phyloP scores from a whole-genome alignment of 2,888 invertebrate species.

The Sclerodermus sp. region DNA sequence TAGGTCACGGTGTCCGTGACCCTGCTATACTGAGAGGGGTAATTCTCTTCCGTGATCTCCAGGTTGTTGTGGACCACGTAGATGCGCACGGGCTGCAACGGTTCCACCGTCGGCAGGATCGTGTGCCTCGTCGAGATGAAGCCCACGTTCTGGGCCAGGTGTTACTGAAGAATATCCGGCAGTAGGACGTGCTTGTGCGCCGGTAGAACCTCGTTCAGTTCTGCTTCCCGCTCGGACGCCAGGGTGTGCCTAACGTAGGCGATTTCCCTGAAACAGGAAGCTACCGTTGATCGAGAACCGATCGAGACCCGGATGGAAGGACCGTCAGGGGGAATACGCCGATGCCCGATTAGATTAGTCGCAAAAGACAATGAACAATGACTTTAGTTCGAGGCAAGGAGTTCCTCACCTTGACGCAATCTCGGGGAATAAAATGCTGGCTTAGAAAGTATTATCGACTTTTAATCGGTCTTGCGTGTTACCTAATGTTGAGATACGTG shows the following conservation, averaged over 20 bases:
- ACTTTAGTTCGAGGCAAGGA: no score
- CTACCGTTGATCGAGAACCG: no score
- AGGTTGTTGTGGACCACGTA: conserved; percentile 75
- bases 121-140: conserved; percentile 54
- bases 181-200: conserved; percentile 68
- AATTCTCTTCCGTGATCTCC: conserved; percentile 69
- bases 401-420: no score
- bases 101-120: conserved; percentile 56
- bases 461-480: no score
- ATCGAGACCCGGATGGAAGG: no score
- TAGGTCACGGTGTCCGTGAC: conserved; percentile 66
- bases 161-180: conserved; percentile 72
- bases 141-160: conserved; percentile 65
- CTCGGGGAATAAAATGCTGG: no score
- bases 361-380: no score
- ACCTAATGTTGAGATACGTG: no score
- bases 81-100: conserved; percentile 66
- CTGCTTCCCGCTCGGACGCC: conserved; percentile 59
- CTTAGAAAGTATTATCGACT: no score
- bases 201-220: conserved; percentile 61
- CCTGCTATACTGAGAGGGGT: conserved; percentile 64
- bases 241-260: conserved; percentile 60
- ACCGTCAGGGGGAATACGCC: no score
- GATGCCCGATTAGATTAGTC: no score
- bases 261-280: conserved; percentile 59